Evolutionary conservation across 2,113 vertebrate genomes (phyloP).

Genomic region (Microtus ochrogaster): DNA sequence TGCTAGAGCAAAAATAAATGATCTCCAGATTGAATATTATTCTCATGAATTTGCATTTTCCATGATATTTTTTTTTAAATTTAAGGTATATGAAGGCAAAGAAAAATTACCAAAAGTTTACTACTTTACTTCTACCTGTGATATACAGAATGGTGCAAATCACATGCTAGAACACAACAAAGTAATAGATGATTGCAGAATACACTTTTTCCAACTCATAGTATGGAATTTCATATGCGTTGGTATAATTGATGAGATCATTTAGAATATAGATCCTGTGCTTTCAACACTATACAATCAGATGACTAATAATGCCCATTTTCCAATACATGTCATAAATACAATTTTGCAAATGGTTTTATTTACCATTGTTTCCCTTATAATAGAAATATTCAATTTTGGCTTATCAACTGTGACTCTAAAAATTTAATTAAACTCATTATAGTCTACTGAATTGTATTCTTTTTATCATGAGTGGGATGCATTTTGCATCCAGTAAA

Average conservation of each 20-base stretch:
- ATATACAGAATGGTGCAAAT: background rate
- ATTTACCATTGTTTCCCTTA: background rate
- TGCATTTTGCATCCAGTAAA: background rate
- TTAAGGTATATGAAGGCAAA: background rate
- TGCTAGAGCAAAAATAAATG: background rate
- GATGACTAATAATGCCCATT: fast-evolving
- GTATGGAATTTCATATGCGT: background rate
- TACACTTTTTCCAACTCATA: background rate
- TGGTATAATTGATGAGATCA: background rate
- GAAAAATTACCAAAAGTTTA: background rate
- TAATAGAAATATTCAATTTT: background rate
- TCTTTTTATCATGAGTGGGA: background rate
- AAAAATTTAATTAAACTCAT: background rate
- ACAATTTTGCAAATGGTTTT: background rate
- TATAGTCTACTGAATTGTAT: background rate
- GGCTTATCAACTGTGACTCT: background rate
- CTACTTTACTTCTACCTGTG: background rate
- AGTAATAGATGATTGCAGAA: background rate
- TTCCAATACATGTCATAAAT: background rate
- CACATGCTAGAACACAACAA: background rate
- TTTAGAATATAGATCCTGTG: background rate
- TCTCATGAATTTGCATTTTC: background rate
- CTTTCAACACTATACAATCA: background rate
- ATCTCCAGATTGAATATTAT: background rate
- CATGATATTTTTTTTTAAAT: background rate